Evolutionary conservation across 1,140 invertebrate species (phyloP), one percentile per base, ranked within the genome.

Genomic region (Heliconius hewitsoni): DNA sequence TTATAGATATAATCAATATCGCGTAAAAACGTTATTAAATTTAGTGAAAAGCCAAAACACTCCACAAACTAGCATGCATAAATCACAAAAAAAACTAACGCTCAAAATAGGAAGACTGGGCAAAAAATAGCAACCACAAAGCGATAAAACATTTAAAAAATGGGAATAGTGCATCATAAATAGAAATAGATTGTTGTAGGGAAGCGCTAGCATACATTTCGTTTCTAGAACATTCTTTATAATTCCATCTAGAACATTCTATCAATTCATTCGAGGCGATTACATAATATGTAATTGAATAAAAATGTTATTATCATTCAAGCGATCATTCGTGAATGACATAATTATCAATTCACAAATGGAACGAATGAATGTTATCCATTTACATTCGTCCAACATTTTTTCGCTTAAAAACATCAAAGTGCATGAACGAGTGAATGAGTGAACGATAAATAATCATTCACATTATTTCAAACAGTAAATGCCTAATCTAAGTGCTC

Each of bases 71-170:
- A 84, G 77, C 80, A 83, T 81, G 81, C 81, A 82, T 82, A 81
- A 71, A 76, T 57, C 70, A 76, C 72, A 75, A 78, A 78, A 82
- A 70, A 46, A 46, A 9, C 6, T 46, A 46, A 46, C 50, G 66
- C 73, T 83, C 76, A 85, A 85, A 81, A 86, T 73, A 79, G 86
- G 87, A 88, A 89, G 85, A 90, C 84, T 77, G 84, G 86, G 88
- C 87, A 89, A 89, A 89, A 74, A 84, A 90, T 85, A 87, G 82
- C 82, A 83, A 87, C 84, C 83, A 86, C 84, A 82, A 90, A 90
- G 88, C 88, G 82, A 85, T 39, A 85, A 84, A 82, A 84, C 82
- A 84, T 85, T 79, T 83, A 79, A 82, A 78, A 83, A 71, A 76
- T 73, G 79, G 82, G 77, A 75, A 72, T 9, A 76, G 81, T 86